These are phyloP conservation scores for Alligator sinensis DNA, from an alignment of 2,113 vertebrate species.

Conservation along the genomic window DNA sequence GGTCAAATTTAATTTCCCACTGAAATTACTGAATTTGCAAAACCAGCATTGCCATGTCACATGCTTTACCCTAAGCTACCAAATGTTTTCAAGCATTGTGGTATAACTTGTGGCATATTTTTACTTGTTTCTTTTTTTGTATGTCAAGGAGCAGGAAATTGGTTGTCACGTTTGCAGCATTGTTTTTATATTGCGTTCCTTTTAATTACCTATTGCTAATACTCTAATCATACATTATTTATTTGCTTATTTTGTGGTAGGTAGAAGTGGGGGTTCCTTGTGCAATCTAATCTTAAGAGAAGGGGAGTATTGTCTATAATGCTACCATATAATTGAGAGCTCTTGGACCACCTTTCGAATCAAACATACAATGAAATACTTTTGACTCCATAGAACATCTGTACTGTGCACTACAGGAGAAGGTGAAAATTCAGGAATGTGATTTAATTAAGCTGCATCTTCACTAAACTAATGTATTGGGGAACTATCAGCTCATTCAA, in stretches of 20 bases:
- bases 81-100: neutral
- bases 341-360: neutral
- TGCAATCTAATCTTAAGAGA: neutral
- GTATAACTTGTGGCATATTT: neutral
- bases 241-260: no score
- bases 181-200: neutral
- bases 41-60: conserved; percentile 10
- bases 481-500: neutral
- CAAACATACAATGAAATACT: neutral
- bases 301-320: neutral
- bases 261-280: neutral
- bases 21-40: conserved; percentile 59
- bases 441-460: neutral
- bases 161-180: neutral
- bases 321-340: neutral
- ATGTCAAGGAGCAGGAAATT: neutral
- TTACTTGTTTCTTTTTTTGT: neutral
- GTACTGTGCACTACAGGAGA: neutral
- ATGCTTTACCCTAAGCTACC: conserved; percentile 2
- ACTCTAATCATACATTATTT: neutral
- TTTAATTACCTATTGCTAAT: neutral
- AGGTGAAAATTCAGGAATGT: neutral
- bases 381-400: neutral
- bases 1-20: conserved; percentile 72
- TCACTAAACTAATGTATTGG: neutral